A percentile compares a stretch with the other conserved stretches of the same genome.
Evolutionary conservation across 1,140 invertebrate genomes (phyloP).

Genomic region (Orchestia grillus): DNA sequence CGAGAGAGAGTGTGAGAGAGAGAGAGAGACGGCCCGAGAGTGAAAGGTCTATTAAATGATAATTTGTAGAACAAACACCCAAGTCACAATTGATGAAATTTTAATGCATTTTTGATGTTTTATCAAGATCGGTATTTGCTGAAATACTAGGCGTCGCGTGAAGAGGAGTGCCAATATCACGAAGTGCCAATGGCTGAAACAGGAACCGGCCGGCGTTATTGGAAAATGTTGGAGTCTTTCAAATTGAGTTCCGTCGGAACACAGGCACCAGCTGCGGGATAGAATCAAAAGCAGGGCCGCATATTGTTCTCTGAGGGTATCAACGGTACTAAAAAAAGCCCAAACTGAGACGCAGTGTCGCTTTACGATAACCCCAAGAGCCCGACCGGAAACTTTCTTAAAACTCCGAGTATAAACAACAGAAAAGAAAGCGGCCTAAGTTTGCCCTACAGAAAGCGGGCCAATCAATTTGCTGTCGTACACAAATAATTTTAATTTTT

Average conservation of each 20-base stretch:
- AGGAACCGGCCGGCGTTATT: not conserved
- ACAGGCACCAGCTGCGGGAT: slow-evolving; percentile 12
- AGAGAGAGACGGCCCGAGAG: not conserved
- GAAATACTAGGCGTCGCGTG: not conserved
- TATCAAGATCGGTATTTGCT: not conserved
- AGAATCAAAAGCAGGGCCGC: slow-evolving; percentile 5
- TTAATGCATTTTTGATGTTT: slow-evolving; percentile 38
- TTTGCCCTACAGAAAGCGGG: not conserved
- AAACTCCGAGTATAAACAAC: not conserved
- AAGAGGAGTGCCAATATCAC: slow-evolving; percentile 2
- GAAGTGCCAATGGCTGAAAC: slow-evolving; percentile 37
- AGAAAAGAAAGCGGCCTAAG: not conserved
- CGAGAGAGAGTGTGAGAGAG: not conserved
- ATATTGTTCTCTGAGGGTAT: slow-evolving; percentile 1
- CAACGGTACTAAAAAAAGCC: not conserved
- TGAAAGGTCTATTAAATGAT: not conserved
- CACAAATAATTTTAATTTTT: not conserved
- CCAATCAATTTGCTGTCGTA: not conserved
- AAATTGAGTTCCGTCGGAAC: not conserved
- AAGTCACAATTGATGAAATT: slow-evolving; percentile 26
- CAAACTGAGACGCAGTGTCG: not conserved
- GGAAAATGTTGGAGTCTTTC: slow-evolving; percentile 19
- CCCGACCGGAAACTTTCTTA: not conserved
- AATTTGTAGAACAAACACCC: slow-evolving; percentile 23
- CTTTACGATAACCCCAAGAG: not conserved